phyloP scores from a whole-genome alignment of 1,140 invertebrate genomes.

The Tachypleus tridentatus region DNA sequence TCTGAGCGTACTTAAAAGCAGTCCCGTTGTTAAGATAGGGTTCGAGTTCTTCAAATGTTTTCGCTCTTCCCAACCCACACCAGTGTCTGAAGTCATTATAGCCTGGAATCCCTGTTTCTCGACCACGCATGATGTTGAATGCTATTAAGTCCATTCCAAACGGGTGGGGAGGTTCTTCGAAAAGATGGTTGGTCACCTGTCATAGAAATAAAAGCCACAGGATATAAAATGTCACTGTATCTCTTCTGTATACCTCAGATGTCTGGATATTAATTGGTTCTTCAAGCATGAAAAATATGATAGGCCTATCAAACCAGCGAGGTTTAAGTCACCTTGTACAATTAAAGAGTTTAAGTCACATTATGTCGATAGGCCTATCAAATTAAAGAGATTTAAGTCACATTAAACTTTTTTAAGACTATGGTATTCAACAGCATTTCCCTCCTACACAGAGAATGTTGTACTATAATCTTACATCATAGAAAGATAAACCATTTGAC shows the following conservation, averaged over 20 bases:
- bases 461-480: no score
- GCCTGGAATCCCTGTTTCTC: slow-evolving; percentile 73
- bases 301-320: no score
- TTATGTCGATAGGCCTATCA: no score
- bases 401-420: no score
- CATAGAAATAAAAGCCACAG: neutral
- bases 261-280: neutral
- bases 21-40: slow-evolving; percentile 24
- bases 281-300: neutral
- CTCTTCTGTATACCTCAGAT: neutral
- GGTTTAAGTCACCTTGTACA: no score
- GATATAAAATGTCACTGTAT: neutral
- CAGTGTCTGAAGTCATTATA: slow-evolving; percentile 62
- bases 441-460: no score
- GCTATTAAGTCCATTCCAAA: slow-evolving; percentile 73
- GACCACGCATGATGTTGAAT: slow-evolving; percentile 70
- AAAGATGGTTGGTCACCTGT: slow-evolving; percentile 59
- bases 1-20: slow-evolving; percentile 21
- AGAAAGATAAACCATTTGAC: no score
- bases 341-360: neutral
- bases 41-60: slow-evolving; percentile 27
- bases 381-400: no score
- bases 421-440: no score
- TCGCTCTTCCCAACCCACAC: slow-evolving; percentile 42
- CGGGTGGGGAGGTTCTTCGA: slow-evolving; percentile 40